Conservation (phyloP, 2,888 invertebrate genomes). For the Agriotes lineatus region DNA sequence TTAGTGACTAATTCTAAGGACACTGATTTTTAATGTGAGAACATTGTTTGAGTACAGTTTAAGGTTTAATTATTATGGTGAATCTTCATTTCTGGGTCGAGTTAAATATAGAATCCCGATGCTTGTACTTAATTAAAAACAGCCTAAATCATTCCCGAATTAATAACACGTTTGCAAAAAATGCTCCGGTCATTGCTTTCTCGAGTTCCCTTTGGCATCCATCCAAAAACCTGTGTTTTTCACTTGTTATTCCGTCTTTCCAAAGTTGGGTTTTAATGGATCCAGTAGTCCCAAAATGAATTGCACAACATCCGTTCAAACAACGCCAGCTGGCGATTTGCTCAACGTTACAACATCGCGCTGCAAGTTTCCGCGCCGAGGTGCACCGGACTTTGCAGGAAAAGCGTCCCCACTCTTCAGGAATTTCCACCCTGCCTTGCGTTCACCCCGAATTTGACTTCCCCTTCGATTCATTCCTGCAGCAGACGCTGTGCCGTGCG, state of each 20-base stretch:
- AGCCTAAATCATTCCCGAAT: too few relatives aligned
- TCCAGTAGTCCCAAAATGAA: too few relatives aligned
- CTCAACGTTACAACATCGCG: slow-evolving; percentile 12
- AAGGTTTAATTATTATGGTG: too few relatives aligned
- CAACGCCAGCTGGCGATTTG: not conserved
- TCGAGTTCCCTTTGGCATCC: not conserved
- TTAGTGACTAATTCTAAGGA: too few relatives aligned
- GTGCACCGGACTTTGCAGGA: slow-evolving; percentile 20
- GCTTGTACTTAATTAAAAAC: too few relatives aligned
- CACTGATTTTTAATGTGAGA: too few relatives aligned
- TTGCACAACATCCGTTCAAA: not conserved
- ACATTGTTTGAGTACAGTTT: too few relatives aligned
- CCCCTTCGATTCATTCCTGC: slow-evolving; percentile 28
- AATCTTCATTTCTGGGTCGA: too few relatives aligned
- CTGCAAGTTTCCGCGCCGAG: slow-evolving; percentile 29
- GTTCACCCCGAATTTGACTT: slow-evolving; percentile 29
- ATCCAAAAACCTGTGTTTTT: not conserved
- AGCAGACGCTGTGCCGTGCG: not conserved
- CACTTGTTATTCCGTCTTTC: too few relatives aligned
- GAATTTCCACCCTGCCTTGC: slow-evolving; percentile 25
- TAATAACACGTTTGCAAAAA: too few relatives aligned
- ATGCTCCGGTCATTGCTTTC: not conserved
- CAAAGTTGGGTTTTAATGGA: too few relatives aligned
- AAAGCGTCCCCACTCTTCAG: slow-evolving; percentile 23
- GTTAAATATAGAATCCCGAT: too few relatives aligned